Percentiles rank a stretch among this genome's conserved stretches.
These are phyloP conservation scores for Aplysina aerophoba DNA, from an alignment of 37 sponge, comb jelly and placozoan species.

Conservation along the genomic window DNA sequence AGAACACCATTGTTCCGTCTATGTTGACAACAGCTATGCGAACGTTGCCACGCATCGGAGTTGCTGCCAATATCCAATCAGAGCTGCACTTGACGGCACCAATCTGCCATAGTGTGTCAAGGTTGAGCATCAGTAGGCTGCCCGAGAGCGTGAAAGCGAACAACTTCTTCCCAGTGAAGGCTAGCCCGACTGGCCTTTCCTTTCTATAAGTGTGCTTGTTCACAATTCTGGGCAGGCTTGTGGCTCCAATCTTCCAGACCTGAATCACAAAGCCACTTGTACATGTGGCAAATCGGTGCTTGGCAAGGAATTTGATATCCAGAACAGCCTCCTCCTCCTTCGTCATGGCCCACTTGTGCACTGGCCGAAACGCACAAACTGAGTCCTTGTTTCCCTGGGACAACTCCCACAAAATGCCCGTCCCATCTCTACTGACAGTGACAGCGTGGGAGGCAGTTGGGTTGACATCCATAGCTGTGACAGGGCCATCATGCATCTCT, in stretches of 20 bases:
- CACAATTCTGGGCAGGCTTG: background rate
- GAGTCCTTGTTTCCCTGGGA: constrained; percentile 10
- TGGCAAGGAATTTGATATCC: constrained; percentile 21
- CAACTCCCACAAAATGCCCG: constrained; percentile 59
- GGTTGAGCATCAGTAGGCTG: constrained; percentile 15
- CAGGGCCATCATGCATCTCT: constrained; percentile 63
- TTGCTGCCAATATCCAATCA: constrained; percentile 59
- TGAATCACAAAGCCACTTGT: background rate
- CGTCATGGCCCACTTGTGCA: background rate
- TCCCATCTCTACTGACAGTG: constrained; percentile 76
- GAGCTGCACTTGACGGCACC: constrained; percentile 22
- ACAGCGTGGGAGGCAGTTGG: background rate
- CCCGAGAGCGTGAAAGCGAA: constrained; percentile 54
- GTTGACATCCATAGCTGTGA: constrained; percentile 27
- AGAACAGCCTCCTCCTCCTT: constrained; percentile 4
- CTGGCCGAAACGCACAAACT: background rate
- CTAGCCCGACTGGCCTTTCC: constrained; percentile 44
- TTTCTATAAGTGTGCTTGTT: constrained; percentile 5
- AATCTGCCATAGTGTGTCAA: constrained; percentile 2
- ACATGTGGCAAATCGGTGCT: background rate
- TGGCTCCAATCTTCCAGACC: background rate
- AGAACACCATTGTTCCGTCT: constrained; percentile 34
- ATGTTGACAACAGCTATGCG: constrained; percentile 45
- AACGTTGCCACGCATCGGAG: background rate
- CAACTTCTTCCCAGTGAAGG: constrained; percentile 33